Evolutionary conservation across 2,888 invertebrate genomes (phyloP).

Genomic region (Epistrophella euchroma): DNA sequence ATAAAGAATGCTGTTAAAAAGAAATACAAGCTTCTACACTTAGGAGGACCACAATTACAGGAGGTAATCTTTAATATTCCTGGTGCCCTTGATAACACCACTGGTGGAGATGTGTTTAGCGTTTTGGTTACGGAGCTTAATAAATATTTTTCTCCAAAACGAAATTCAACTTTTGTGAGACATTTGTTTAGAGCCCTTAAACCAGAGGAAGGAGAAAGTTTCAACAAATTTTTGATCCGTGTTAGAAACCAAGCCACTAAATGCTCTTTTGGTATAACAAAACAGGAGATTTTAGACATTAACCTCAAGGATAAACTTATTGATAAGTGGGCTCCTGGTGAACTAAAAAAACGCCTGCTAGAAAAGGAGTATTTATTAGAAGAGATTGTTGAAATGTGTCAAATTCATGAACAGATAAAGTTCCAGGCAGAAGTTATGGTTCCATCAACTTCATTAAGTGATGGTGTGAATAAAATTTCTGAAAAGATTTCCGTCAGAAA

Average conservation of each 20-base stretch:
- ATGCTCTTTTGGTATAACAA: neutral
- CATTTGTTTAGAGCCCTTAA: neutral
- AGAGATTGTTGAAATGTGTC: neutral
- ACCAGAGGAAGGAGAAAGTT: neutral
- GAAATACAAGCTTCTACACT: neutral
- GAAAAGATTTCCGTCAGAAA: neutral
- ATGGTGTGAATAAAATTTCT: neutral
- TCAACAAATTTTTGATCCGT: neutral
- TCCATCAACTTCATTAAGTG: neutral
- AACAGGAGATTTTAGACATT: neutral
- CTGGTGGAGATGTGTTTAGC: neutral
- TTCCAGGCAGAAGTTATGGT: neutral
- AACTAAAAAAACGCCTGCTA: neutral
- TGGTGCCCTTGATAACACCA: neutral
- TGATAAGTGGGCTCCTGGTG: neutral
- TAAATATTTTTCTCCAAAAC: neutral
- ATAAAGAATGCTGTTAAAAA: neutral
- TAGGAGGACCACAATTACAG: neutral
- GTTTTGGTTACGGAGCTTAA: neutral
- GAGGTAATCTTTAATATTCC: constrained; percentile 2
- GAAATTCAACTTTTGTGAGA: neutral
- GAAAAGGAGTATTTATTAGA: neutral
- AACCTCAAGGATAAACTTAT: neutral
- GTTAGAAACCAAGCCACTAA: neutral
- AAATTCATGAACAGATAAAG: neutral